A percentile compares a stretch with the other conserved stretches of the same genome.
Evolutionary conservation across 2,797 vertebrate genomes (phyloP).

Genomic region (Odontamblyopus lacepedii): DNA sequence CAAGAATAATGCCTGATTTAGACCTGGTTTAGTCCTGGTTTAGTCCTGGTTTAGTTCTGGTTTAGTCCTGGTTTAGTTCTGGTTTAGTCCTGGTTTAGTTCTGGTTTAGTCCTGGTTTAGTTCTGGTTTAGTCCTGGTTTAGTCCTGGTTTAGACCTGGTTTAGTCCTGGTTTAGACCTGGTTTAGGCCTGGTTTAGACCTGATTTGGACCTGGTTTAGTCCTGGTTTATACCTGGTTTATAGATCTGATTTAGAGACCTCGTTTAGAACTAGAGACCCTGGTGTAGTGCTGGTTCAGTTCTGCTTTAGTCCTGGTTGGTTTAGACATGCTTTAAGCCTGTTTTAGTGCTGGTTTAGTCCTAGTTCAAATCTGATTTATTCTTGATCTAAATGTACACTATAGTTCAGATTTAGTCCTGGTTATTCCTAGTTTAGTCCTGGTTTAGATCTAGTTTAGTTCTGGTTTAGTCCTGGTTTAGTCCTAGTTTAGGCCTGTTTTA

Average conservation of each 20-base stretch:
- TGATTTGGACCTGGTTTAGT: not conserved
- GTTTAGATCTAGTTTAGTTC: too few relatives aligned
- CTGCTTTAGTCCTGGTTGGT: too few relatives aligned
- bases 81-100: not conserved
- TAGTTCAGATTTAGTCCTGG: not conserved
- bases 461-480: too few relatives aligned
- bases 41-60: not conserved
- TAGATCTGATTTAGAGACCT: too few relatives aligned
- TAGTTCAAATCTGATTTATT: too few relatives aligned
- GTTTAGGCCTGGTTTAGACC: slow-evolving; percentile 15
- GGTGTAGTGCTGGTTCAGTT: too few relatives aligned
- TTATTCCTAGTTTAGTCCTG: not conserved
- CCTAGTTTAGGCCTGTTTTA: too few relatives aligned
- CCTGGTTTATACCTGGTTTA: not conserved
- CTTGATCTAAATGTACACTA: not conserved
- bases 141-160: not conserved
- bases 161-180: not conserved
- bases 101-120: not conserved
- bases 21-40: not conserved
- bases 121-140: not conserved
- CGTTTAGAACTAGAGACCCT: too few relatives aligned
- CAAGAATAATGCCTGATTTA: not conserved
- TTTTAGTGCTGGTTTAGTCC: not conserved
- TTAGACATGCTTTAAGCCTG: too few relatives aligned
- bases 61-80: not conserved